These are phyloP conservation scores for Pteruthius melanotis DNA, from an alignment of 2,113 vertebrate genomes.

Conservation along the genomic window DNA sequence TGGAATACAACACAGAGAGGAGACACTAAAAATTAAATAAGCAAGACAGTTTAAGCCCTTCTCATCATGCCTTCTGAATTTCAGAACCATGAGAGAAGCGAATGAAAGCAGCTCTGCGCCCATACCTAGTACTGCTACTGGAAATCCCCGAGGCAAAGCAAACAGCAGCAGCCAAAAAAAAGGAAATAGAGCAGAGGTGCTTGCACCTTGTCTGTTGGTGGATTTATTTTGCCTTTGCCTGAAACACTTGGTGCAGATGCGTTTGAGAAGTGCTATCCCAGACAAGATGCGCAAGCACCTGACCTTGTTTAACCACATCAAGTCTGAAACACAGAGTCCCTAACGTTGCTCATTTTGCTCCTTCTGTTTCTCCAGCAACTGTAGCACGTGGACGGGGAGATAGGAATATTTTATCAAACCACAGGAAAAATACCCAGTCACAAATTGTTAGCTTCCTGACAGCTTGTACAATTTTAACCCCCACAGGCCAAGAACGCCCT, in stretches of 20 bases:
- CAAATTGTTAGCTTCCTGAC: not conserved
- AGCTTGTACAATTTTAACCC: not conserved
- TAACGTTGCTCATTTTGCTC: not conserved
- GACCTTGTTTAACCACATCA: not conserved
- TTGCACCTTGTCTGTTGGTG: not conserved
- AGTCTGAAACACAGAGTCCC: not conserved
- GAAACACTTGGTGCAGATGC: not conserved
- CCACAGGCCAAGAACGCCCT: slow-evolving; percentile 82
- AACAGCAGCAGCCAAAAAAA: not conserved
- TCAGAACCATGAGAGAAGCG: not conserved
- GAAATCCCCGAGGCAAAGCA: not conserved
- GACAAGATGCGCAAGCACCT: not conserved
- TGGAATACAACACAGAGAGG: not conserved
- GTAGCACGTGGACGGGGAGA: not conserved
- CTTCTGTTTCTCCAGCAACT: not conserved
- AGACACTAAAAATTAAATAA: not conserved
- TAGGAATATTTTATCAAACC: not conserved
- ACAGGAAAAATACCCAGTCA: not conserved
- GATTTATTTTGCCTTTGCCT: not conserved
- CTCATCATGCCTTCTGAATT: not conserved
- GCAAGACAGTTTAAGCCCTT: not conserved
- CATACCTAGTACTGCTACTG: not conserved
- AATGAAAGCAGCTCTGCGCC: not conserved
- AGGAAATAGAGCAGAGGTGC: not conserved
- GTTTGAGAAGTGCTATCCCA: not conserved